Evolutionary conservation across 1,140 invertebrate species (phyloP).

Genomic region (Papilio glaucus): DNA sequence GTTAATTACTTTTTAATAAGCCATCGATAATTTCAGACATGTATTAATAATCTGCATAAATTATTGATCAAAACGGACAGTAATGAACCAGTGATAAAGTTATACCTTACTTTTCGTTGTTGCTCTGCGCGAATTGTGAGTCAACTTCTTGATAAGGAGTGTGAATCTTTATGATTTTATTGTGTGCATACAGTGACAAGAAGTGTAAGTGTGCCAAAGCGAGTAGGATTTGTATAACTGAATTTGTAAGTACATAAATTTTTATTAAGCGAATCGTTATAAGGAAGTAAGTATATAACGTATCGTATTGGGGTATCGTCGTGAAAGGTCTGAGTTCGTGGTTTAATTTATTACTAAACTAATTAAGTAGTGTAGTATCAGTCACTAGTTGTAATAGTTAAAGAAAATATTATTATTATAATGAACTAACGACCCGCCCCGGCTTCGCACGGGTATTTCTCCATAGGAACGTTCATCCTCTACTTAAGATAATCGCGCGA

Average conservation of each 20-base stretch:
- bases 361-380: no score
- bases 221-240: not conserved
- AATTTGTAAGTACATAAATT: conserved; percentile 1
- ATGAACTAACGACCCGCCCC: no score
- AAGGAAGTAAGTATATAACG: no score
- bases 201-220: not conserved
- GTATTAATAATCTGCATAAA: conserved; percentile 3
- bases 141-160: conserved; percentile 21
- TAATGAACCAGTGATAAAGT: conserved; percentile 4
- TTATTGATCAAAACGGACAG: not conserved
- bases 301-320: no score
- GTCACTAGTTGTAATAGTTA: no score
- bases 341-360: no score
- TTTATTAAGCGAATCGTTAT: no score
- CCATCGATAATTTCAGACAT: conserved; percentile 16
- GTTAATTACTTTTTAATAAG: conserved; percentile 18
- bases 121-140: conserved; percentile 19
- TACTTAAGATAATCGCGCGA: no score
- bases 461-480: no score
- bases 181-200: conserved; percentile 9
- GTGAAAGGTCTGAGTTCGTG: no score
- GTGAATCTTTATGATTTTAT: conserved; percentile 35
- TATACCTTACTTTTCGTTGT: not conserved
- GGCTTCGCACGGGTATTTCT: no score
- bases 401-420: no score